A percentile compares a stretch with the other conserved stretches of the same genome.
phyloP scores from a whole-genome alignment of 2,113 vertebrate species.

The Phasianus colchicus region DNA sequence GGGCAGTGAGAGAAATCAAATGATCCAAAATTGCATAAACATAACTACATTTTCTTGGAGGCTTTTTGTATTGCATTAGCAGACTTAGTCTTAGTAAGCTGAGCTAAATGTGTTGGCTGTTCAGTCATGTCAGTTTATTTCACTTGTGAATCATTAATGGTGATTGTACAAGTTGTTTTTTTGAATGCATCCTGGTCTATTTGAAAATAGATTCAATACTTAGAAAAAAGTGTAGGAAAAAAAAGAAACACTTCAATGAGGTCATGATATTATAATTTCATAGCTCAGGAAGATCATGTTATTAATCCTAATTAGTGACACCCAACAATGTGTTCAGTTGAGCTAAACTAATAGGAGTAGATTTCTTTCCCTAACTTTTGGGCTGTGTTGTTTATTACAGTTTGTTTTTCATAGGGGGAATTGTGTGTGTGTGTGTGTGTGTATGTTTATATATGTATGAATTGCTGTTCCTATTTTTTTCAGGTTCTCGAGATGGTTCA shows the following conservation, averaged over 20 bases:
- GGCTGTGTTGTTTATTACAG: background rate
- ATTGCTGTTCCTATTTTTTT: background rate
- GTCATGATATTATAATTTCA: background rate
- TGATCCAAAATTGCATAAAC: background rate
- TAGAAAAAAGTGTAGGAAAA: background rate
- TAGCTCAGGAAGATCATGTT: background rate
- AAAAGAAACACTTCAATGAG: background rate
- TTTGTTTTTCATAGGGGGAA: background rate
- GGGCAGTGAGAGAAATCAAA: background rate
- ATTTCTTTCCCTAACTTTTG: background rate
- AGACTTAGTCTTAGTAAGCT: background rate
- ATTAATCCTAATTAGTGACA: background rate
- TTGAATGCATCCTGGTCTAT: background rate
- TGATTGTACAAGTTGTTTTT: background rate
- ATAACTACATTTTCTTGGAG: background rate
- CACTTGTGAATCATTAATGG: accelerated
- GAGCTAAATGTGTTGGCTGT: accelerated
- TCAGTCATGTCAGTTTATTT: background rate
- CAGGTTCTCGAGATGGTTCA: constrained; percentile 96
- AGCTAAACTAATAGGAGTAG: background rate
- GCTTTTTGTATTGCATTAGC: background rate
- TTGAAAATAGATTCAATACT: background rate
- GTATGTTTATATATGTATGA: background rate
- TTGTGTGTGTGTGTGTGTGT: background rate
- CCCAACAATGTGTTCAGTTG: background rate